phyloP scores from a whole-genome alignment of 2,797 vertebrate species.

The Danionella dracula region DNA sequence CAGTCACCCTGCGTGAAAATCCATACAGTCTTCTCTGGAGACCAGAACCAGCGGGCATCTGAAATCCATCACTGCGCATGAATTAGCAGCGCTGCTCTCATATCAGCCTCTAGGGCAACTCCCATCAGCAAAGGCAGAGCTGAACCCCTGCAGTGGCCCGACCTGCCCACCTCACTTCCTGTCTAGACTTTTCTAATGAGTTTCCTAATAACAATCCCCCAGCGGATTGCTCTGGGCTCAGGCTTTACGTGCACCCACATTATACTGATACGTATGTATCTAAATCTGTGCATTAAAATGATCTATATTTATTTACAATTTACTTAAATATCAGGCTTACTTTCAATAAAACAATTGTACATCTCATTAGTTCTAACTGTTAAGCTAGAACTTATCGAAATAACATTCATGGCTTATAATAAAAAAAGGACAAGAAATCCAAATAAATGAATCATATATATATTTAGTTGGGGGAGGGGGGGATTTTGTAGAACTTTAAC shows the following conservation, averaged over 20 bases:
- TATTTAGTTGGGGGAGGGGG: too few relatives aligned
- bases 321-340: neutral
- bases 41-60: constrained; percentile 16
- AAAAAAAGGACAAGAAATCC: too few relatives aligned
- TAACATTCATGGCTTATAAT: too few relatives aligned
- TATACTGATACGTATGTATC: neutral
- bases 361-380: neutral
- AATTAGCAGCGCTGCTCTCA: neutral
- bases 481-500: too few relatives aligned
- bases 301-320: neutral
- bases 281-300: neutral
- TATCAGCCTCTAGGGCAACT: neutral
- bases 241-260: neutral
- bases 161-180: constrained; percentile 54
- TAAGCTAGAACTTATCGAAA: too few relatives aligned
- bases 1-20: constrained; percentile 10
- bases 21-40: too few relatives aligned
- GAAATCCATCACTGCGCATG: neutral
- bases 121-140: neutral
- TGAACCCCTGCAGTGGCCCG: constrained; percentile 1
- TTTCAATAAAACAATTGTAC: too few relatives aligned
- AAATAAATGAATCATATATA: too few relatives aligned
- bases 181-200: constrained; percentile 71
- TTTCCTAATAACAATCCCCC: constrained; percentile 54
- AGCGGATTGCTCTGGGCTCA: constrained; percentile 27